A percentile compares a stretch with the other conserved stretches of the same genome.
phyloP scores from a whole-genome alignment of 2,888 invertebrate species.

The Gari tellinella region DNA sequence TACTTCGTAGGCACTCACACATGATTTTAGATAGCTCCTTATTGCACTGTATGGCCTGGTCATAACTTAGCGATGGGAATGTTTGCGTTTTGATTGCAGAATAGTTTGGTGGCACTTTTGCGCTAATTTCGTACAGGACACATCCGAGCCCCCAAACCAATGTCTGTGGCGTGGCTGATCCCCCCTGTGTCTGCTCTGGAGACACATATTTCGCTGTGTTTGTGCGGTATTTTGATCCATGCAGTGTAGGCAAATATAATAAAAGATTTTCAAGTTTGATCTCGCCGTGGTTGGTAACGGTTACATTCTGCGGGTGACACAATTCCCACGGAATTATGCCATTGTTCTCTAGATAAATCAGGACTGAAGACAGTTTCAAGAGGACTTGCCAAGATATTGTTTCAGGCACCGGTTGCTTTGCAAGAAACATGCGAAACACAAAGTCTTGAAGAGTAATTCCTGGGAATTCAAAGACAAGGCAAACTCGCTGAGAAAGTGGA shows the following conservation, averaged over 20 bases:
- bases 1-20: conserved; percentile 52
- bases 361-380: conserved; percentile 71
- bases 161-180: conserved; percentile 50
- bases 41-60: conserved; percentile 46
- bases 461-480: conserved; percentile 78
- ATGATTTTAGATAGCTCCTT: conserved; percentile 51
- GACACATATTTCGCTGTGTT: conserved; percentile 61
- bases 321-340: conserved; percentile 69
- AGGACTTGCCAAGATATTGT: conserved; percentile 72
- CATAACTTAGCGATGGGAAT: conserved; percentile 44
- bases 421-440: conserved; percentile 68
- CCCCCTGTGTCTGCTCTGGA: conserved; percentile 65
- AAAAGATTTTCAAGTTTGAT: conserved; percentile 75
- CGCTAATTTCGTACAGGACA: conserved; percentile 67
- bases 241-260: conserved; percentile 69
- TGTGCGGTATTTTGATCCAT: conserved; percentile 64
- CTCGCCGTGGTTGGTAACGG: conserved; percentile 68
- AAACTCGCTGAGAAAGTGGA: conserved; percentile 64
- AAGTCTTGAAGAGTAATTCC: conserved; percentile 75
- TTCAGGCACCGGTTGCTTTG: conserved; percentile 68
- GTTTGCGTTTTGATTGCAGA: conserved; percentile 19
- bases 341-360: conserved; percentile 69
- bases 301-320: conserved; percentile 72
- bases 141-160: conserved; percentile 73
- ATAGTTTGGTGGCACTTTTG: conserved; percentile 47